A percentile compares a stretch with the other conserved stretches of the same genome.
Conservation (phyloP, 2,888 invertebrate genomes). For the Eristalinus aeneus region DNA sequence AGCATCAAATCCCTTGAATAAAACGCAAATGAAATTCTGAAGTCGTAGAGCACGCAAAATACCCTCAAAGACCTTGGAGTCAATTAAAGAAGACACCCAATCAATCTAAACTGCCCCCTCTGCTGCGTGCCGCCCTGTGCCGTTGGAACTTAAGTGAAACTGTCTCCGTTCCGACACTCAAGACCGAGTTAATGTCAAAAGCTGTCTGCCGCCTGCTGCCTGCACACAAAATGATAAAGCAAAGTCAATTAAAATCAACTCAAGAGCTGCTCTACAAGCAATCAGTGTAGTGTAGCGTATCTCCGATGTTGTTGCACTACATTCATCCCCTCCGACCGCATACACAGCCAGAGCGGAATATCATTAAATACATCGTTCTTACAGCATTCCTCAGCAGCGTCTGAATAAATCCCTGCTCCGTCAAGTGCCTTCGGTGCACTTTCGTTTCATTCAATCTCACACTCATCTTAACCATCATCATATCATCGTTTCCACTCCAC, state of each 20-base stretch:
- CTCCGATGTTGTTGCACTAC: not conserved
- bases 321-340: not conserved
- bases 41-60: not conserved
- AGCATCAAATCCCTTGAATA: not conserved
- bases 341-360: not conserved
- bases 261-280: not conserved
- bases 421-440: not conserved
- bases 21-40: not conserved
- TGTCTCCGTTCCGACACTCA: not conserved
- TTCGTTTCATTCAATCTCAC: slow-evolving; percentile 33
- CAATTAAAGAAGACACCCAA: not conserved
- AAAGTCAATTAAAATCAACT: slow-evolving; percentile 28
- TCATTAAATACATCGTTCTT: not conserved
- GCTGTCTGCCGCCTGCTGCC: not conserved
- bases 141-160: not conserved
- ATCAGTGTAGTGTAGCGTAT: slow-evolving; percentile 3
- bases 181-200: not conserved
- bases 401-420: not conserved
- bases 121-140: too few relatives aligned
- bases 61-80: not conserved
- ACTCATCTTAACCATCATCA: slow-evolving; percentile 42
- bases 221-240: not conserved
- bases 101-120: not conserved
- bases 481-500: slow-evolving; percentile 35
- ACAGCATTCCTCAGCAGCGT: not conserved